These are phyloP conservation scores for Saturnia pavonia DNA, from an alignment of 2,888 invertebrate genomes.

Conservation along the genomic window DNA sequence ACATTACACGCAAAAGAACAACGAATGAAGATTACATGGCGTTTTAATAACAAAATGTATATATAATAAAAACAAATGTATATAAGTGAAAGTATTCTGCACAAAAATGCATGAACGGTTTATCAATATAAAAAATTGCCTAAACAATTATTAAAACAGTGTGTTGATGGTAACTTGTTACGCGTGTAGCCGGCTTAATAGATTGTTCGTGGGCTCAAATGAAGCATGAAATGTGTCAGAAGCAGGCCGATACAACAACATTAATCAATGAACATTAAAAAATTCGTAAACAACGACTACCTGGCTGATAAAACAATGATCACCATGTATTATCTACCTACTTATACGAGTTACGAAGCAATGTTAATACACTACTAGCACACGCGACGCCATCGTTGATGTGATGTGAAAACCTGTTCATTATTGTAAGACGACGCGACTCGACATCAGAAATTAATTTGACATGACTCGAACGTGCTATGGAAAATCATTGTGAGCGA, in stretches of 20 bases:
- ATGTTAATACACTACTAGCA: background rate
- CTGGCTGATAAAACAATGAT: background rate
- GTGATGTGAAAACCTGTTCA: background rate
- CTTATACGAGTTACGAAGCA: background rate
- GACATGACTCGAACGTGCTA: no score
- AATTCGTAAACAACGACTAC: background rate
- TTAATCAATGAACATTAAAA: background rate
- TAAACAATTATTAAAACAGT: no score
- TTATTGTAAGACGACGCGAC: no score
- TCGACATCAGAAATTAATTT: no score
- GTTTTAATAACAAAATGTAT: constrained; percentile 3
- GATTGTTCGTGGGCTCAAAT: background rate
- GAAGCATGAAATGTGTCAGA: background rate
- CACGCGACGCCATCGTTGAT: background rate
- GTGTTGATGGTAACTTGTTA: no score
- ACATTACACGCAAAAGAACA: background rate
- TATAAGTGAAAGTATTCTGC: background rate
- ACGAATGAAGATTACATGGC: background rate
- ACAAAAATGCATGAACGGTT: background rate
- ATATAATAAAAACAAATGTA: no score
- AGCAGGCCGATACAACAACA: background rate
- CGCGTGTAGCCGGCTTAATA: background rate
- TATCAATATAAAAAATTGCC: background rate
- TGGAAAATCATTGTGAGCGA: no score
- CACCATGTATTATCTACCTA: background rate